Evolutionary conservation across 2,888 invertebrate genomes (phyloP).

Genomic region (Julus scanicus): DNA sequence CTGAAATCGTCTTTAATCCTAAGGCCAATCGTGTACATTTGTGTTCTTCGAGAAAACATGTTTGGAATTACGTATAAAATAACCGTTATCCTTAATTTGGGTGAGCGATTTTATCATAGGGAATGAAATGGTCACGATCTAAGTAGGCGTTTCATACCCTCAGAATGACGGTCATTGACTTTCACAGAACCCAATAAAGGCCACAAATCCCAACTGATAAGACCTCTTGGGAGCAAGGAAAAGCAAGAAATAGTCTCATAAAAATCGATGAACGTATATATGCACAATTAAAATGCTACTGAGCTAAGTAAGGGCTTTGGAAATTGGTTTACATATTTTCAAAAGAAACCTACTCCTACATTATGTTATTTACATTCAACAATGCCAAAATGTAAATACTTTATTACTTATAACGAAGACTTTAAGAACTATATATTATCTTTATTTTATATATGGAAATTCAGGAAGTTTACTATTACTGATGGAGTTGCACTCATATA

Average conservation of each 20-base stretch:
- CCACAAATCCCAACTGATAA: conserved; percentile 20
- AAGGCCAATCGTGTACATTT: too few species aligned
- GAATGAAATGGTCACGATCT: background rate
- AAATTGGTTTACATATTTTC: background rate
- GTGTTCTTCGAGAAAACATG: background rate
- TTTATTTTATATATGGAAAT: background rate
- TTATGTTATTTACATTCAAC: background rate
- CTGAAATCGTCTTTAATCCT: background rate
- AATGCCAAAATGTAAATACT: background rate
- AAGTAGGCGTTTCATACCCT: background rate
- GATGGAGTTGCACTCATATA: too few species aligned
- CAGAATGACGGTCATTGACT: conserved; percentile 36
- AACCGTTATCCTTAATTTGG: background rate
- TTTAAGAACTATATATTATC: background rate
- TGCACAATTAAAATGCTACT: conserved; percentile 5
- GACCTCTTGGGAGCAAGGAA: background rate
- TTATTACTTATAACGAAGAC: background rate
- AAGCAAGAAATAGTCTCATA: background rate
- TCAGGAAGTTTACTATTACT: too few species aligned
- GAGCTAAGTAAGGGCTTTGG: background rate
- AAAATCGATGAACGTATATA: background rate
- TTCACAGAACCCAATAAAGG: background rate
- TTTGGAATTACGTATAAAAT: background rate
- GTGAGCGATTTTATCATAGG: background rate
- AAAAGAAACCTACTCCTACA: background rate